These are phyloP conservation scores for Fukomys damarensis DNA, from an alignment of 2,113 vertebrate species.

Conservation along the genomic window DNA sequence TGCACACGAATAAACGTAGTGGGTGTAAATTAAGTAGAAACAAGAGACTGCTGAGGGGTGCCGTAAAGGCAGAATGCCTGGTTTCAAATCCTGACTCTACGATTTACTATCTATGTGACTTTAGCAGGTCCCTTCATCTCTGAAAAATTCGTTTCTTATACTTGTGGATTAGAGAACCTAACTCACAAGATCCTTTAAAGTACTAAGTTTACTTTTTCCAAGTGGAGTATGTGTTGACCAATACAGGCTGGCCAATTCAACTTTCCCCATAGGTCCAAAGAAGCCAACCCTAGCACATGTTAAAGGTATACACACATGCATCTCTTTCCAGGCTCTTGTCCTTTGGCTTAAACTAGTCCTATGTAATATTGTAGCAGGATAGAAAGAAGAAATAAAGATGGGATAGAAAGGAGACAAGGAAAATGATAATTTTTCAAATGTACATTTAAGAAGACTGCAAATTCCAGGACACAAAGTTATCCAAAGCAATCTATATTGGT, in stretches of 20 bases:
- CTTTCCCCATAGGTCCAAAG: neutral
- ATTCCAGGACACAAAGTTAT: neutral
- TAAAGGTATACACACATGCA: neutral
- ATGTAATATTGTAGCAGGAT: neutral
- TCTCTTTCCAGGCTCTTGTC: neutral
- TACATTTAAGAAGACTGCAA: neutral
- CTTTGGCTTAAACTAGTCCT: neutral
- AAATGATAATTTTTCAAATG: neutral
- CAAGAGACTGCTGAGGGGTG: neutral
- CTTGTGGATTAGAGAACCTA: neutral
- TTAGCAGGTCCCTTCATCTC: neutral
- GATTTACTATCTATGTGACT: neutral
- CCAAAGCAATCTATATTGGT: neutral
- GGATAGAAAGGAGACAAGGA: neutral
- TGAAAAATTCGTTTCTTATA: neutral
- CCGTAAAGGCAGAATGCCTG: neutral
- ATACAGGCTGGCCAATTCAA: neutral
- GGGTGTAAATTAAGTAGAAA: neutral
- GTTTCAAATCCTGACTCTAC: neutral
- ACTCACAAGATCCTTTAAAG: neutral
- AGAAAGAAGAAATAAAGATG: neutral
- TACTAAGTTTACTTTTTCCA: neutral
- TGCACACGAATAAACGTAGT: neutral
- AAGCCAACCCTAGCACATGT: neutral
- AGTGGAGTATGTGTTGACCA: neutral